Evolutionary conservation across 92 coral and sea anemone species (phyloP), one percentile per base, ranked within the genome.

Genomic region (Porites lobata): DNA sequence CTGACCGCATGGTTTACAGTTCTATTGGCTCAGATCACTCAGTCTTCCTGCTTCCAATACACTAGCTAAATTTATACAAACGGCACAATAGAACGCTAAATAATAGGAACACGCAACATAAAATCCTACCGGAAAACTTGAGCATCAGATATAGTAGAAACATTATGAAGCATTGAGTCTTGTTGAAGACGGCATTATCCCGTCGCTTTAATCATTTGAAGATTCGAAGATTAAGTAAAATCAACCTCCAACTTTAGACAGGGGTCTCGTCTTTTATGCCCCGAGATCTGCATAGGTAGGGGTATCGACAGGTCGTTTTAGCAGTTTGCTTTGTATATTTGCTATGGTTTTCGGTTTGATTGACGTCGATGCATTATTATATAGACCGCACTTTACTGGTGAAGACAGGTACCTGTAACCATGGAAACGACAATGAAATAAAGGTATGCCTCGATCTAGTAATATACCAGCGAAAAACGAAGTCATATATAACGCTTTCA

Each of bases 381-480:
- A 38, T 38, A 38, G 47, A 62, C 80, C 75, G 50, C 87, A 17
- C 57, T 43, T 13, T 50, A 65, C 87, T 62, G 87, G 87, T 74
- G 58, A 50, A 51, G 64, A 24, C 87, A 47, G 87, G 87, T 84
- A 80, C 14, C 71, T 51, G 81, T 84, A 15, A 32, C 80, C 81
- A 73, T 21, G 50, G 80, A 75, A 74, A 84, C 80, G 58, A 21
- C 9, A 19, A 24, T 15, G 47, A 63, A 38, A 22, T 47, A 63
- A 38, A 18, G n/a, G 32, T 14, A 38, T 57, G 26, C 17, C 58
- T 77, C 66, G 1, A 17, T 58, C 65, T 58, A 8, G 20, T 29
- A 3, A 18, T 3, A 43, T 17, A 7, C 26, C 43, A 1, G 13
- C 8, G 53, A 59, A 17, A 32, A 14, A 61, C 20, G 18, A 58